Evolutionary conservation across 2,113 vertebrate genomes (phyloP), one percentile per base, ranked within the genome.

Genomic region (Orycteropus afer): DNA sequence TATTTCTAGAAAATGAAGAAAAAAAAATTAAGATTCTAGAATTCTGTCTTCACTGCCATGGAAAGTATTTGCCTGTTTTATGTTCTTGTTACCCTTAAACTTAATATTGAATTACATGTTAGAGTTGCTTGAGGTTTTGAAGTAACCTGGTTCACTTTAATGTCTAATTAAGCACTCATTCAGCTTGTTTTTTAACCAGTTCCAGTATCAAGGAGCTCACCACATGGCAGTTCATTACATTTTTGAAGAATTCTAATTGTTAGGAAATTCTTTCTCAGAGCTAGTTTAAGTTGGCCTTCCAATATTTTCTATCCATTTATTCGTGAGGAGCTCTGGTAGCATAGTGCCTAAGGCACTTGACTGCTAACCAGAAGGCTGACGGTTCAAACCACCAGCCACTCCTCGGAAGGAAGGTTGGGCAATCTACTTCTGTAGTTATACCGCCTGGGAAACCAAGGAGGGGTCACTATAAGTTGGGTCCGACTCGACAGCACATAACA

Each of bases 31-130:
- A 90, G 47, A 57, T 73, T 65, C 57, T 78, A 32, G n/a, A 95
- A 90, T 76, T 79, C 71, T 88, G 22, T 90, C 90, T 82, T 96
- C 86, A 88, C 20, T 76, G n/a, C 20, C 49, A 61, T 83, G 40
- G 32, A 96, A 74, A 94, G 74, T 80, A 80, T 2, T 83, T 23
- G 34, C 55, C 32, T 87, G 32, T 78, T 95, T 74, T 94, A 61
- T 34, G 77, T 86, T 77, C 49, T 91, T 84, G 78, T 83, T 51
- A 51, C 78, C 9, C 37, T 95, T 87, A 77, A 86, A 86, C 63
- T 86, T 76, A 90, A 81, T 73, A 51, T 55, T 59, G 10, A 74
- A 79, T 29, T 47, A 94, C 20, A 51, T 86, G 45, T 79, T 47
- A 88, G 67, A 59, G n/a, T 65, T 80, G 20, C 25, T 80, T 25